Conservation (phyloP, 2,888 invertebrate genomes). For the Carabus problematicus region DNA sequence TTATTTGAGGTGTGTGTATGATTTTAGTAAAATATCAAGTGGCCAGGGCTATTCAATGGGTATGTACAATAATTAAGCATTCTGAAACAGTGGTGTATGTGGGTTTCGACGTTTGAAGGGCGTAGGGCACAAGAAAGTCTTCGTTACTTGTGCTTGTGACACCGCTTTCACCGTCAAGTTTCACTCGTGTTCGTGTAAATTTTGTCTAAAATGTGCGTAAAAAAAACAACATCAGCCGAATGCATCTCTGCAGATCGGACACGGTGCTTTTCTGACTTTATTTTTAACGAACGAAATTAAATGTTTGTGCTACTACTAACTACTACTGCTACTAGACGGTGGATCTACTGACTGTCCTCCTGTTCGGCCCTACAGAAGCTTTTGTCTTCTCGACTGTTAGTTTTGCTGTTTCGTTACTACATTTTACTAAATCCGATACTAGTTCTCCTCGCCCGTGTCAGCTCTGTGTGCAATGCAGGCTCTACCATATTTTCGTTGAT, state of each 20-base stretch:
- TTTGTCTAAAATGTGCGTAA: constrained; percentile 35
- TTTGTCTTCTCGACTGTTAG: too few relatives aligned
- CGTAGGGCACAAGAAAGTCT: constrained; percentile 27
- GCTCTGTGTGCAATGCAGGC: background rate
- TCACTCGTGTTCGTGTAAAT: constrained; percentile 40
- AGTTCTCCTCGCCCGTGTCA: too few relatives aligned
- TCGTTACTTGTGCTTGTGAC: constrained; percentile 26
- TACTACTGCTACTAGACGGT: too few relatives aligned
- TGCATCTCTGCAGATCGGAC: constrained; percentile 23
- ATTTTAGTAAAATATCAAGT: constrained; percentile 56
- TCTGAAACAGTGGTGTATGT: constrained; percentile 29
- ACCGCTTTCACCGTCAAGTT: constrained; percentile 40
- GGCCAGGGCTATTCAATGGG: constrained; percentile 57
- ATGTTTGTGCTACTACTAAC: too few relatives aligned
- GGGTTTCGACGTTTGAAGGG: constrained; percentile 21
- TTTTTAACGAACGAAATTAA: too few relatives aligned
- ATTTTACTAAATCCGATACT: too few relatives aligned
- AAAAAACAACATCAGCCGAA: constrained; percentile 22
- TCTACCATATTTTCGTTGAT: constrained; percentile 21
- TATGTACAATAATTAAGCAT: constrained; percentile 50
- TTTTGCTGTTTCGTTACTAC: too few relatives aligned
- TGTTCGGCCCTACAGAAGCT: too few relatives aligned
- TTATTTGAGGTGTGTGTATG: constrained; percentile 60
- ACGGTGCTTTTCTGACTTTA: constrained; percentile 3
- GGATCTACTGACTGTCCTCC: too few relatives aligned